Percentiles rank a stretch among this genome's conserved stretches.
These are phyloP conservation scores for Serrognathus titanus DNA, from an alignment of 2,888 invertebrate species.

Conservation along the genomic window DNA sequence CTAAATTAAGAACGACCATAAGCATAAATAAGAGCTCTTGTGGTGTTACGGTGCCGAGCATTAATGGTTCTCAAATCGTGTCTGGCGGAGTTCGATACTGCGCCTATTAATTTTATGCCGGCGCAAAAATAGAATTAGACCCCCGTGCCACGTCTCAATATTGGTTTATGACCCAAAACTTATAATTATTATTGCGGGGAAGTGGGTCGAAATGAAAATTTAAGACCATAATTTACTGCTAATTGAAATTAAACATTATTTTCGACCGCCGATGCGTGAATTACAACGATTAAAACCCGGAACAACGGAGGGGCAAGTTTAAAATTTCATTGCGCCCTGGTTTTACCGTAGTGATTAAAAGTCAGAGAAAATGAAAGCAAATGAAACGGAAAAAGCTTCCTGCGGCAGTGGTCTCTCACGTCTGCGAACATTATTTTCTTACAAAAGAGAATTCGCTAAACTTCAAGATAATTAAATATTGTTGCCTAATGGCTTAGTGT, in stretches of 20 bases:
- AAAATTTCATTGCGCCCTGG: not conserved
- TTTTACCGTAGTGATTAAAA: no score
- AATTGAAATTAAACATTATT: conserved; percentile 21
- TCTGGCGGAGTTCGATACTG: conserved; percentile 35
- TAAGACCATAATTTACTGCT: conserved; percentile 17
- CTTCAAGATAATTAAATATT: no score
- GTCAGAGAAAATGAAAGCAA: no score
- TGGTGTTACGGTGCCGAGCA: conserved; percentile 23
- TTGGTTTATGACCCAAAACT: conserved; percentile 14
- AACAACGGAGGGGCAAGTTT: not conserved
- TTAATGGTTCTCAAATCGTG: conserved; percentile 31
- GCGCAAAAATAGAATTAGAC: conserved; percentile 33
- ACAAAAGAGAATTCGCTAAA: no score
- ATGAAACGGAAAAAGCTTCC: no score
- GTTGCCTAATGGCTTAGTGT: no score
- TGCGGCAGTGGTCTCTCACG: no score
- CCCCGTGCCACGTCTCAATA: conserved; percentile 4
- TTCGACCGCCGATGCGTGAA: conserved; percentile 10
- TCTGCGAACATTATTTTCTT: no score
- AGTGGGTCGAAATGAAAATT: conserved; percentile 10
- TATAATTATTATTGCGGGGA: conserved; percentile 14
- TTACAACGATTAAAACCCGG: not conserved
- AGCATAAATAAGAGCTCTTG: conserved; percentile 33
- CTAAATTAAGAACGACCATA: conserved; percentile 34
- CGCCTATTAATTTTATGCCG: conserved; percentile 35